Evolutionary conservation across 2,888 invertebrate genomes (phyloP).

Genomic region (Drosophila paramelanica): DNA sequence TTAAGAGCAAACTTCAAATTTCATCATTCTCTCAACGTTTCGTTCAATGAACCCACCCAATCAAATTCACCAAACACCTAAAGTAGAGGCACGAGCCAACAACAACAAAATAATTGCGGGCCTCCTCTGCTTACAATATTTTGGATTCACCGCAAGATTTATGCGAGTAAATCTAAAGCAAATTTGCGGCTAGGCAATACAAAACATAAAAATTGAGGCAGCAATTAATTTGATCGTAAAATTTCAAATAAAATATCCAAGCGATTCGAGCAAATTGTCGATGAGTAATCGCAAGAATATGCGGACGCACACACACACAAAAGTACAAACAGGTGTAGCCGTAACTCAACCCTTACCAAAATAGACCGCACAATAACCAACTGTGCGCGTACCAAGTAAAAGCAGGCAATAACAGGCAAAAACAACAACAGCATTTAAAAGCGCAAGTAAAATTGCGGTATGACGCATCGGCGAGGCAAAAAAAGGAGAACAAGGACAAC

Average conservation of each 20-base stretch:
- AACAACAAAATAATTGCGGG: constrained; percentile 11
- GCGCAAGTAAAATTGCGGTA: constrained; percentile 75
- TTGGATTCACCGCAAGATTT: constrained; percentile 26
- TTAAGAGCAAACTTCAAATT: constrained; percentile 60
- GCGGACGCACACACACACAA: constrained; percentile 28
- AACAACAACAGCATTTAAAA: constrained; percentile 44
- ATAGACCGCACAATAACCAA: constrained; percentile 53
- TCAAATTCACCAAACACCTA: constrained; percentile 36
- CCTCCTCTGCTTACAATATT: constrained; percentile 32
- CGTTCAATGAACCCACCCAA: constrained; percentile 72
- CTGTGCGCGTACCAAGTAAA: constrained; percentile 39
- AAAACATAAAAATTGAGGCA: constrained; percentile 28
- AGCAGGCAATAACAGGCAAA: constrained; percentile 17
- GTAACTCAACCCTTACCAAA: constrained; percentile 60
- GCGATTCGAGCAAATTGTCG: constrained; percentile 40
- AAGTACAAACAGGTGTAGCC: constrained; percentile 57
- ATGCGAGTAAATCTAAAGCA: constrained; percentile 35
- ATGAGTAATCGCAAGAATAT: constrained; percentile 72
- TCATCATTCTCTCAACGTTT: constrained; percentile 45
- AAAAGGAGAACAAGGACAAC: constrained; percentile 53
- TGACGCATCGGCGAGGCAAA: constrained; percentile 65
- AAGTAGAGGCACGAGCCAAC: background rate
- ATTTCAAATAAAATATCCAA: constrained; percentile 56
- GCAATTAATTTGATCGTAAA: constrained; percentile 61
- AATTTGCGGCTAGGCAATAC: constrained; percentile 33